These are phyloP conservation scores for Apotomis betuletana DNA, from an alignment of 2,888 invertebrate genomes.

Conservation along the genomic window DNA sequence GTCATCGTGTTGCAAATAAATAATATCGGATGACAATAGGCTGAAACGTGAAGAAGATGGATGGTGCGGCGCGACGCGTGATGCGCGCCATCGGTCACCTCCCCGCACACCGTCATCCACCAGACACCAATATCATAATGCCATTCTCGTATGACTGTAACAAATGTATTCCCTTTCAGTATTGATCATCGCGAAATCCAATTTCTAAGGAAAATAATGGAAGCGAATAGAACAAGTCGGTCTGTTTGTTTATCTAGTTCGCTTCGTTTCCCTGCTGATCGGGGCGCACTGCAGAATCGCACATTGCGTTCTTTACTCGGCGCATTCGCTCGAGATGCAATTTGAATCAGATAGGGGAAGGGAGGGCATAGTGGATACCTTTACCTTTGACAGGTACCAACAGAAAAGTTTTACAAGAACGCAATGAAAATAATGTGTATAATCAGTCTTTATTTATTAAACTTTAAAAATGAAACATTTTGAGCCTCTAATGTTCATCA, in stretches of 20 bases:
- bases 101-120: conserved; percentile 5
- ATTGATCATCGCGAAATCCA: conserved; percentile 5
- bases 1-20: conserved; percentile 22
- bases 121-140: conserved; percentile 24
- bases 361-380: no score
- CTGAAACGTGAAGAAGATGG: conserved; percentile 16
- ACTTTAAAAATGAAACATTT: no score
- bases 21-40: conserved; percentile 21
- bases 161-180: background rate
- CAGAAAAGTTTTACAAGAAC: no score
- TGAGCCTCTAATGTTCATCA: no score
- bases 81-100: conserved; percentile 10
- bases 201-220: background rate
- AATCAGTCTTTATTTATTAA: no score
- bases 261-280: conserved; percentile 9
- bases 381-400: no score
- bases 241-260: conserved; percentile 6
- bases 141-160: background rate
- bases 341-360: background rate
- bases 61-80: background rate
- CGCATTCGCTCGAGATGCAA: background rate
- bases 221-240: background rate
- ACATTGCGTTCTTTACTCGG: conserved; percentile 6
- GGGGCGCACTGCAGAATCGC: conserved; percentile 13
- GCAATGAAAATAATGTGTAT: no score